Conservation (phyloP, 2,888 invertebrate species). For the Oscheius sp. region DNA sequence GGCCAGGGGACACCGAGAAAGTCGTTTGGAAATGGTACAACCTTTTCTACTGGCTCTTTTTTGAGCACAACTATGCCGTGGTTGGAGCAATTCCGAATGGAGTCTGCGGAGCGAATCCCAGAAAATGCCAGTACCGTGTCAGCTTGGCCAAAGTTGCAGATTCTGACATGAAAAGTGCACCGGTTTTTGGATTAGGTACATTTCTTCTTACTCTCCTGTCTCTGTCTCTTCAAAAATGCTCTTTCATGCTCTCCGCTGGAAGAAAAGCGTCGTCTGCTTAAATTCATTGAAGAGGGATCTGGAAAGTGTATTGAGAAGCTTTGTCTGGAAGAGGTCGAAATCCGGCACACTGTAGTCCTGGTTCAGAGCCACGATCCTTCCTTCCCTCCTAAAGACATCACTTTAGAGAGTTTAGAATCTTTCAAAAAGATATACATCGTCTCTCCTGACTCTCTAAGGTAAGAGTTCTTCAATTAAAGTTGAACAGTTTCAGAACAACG, state of each 20-base stretch:
- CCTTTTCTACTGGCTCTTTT: conserved; percentile 37
- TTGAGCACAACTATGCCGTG: conserved; percentile 26
- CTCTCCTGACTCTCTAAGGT: conserved; percentile 18
- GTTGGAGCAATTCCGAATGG: conserved; percentile 33
- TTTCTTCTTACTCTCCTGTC: too few relatives aligned
- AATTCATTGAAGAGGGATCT: conserved; percentile 1
- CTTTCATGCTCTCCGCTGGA: conserved; percentile 35
- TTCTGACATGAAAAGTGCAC: conserved; percentile 18
- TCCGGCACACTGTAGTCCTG: conserved; percentile 1
- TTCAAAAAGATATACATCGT: conserved; percentile 11
- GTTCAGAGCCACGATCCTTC: background rate
- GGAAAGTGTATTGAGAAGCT: background rate
- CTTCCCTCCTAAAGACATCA: background rate
- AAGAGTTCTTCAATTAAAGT: background rate
- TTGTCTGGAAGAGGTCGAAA: background rate
- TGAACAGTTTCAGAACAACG: background rate
- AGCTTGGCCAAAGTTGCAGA: conserved; percentile 10
- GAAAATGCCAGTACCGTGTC: conserved; percentile 30
- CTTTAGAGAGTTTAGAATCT: background rate
- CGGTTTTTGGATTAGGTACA: conserved; percentile 38
- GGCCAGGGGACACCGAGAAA: background rate
- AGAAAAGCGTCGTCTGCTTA: conserved; percentile 18
- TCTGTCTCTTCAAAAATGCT: too few relatives aligned
- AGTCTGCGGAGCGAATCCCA: conserved; percentile 19
- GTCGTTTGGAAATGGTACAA: conserved; percentile 30